These are phyloP conservation scores for Pseudococcus viburni DNA, from an alignment of 2,888 invertebrate species.

Conservation along the genomic window DNA sequence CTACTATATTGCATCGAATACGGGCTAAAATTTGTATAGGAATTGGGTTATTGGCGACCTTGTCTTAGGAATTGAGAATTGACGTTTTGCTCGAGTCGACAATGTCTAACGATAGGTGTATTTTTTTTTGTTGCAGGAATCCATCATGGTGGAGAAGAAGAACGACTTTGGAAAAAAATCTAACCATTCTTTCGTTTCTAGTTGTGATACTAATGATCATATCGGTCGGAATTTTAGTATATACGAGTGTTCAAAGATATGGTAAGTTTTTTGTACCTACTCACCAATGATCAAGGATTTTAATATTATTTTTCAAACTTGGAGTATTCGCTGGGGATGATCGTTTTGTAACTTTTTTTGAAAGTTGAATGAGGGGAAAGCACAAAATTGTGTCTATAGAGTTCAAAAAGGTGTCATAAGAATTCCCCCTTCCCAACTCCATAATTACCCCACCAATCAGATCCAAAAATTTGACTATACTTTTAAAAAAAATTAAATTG, in stretches of 20 bases:
- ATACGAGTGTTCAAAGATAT: constrained; percentile 64
- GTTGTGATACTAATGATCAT: constrained; percentile 76
- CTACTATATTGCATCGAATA: not conserved
- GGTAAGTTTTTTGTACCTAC: constrained; percentile 69
- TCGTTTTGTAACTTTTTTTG: too few species aligned
- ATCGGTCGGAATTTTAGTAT: constrained; percentile 72
- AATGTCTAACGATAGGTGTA: too few species aligned
- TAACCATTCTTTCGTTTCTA: constrained; percentile 74
- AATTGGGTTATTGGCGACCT: constrained; percentile 33
- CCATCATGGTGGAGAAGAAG: constrained; percentile 87
- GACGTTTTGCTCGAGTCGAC: not conserved
- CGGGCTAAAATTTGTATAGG: not conserved
- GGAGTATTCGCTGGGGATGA: too few species aligned
- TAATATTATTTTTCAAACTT: too few species aligned
- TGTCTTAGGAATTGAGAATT: not conserved
- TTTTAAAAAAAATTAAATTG: too few species aligned
- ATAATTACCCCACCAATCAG: too few species aligned
- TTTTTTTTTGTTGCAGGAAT: constrained; percentile 75
- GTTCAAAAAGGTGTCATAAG: too few species aligned
- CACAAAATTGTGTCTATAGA: too few species aligned
- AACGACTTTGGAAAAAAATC: constrained; percentile 80
- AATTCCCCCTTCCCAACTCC: too few species aligned
- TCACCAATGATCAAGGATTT: too few species aligned
- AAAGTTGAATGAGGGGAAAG: too few species aligned
- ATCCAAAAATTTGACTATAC: too few species aligned